Evolutionary conservation across 2,113 vertebrate species (phyloP).

Genomic region (Indri indri): DNA sequence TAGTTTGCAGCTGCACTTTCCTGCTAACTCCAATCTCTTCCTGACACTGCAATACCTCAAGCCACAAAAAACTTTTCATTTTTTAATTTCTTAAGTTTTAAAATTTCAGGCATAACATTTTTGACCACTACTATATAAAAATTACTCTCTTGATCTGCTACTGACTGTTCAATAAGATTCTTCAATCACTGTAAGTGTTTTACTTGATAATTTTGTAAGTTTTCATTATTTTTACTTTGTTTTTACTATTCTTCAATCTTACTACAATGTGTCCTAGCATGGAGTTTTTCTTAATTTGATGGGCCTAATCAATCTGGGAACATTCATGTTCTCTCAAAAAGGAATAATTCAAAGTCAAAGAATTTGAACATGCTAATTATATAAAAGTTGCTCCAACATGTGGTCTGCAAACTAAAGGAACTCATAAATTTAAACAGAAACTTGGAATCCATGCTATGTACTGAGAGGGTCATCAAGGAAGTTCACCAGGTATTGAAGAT

Average conservation of each 20-base stretch:
- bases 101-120: not conserved
- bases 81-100: not conserved
- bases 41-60: not conserved
- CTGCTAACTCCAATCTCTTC: not conserved
- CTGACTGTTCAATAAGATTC: not conserved
- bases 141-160: not conserved
- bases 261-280: not conserved
- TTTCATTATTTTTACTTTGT: not conserved
- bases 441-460: not conserved
- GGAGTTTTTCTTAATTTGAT: not conserved
- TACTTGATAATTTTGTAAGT: not conserved
- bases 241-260: not conserved
- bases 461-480: not conserved
- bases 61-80: not conserved
- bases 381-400: not conserved
- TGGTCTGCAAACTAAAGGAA: not conserved
- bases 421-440: not conserved
- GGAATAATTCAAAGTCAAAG: not conserved
- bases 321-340: not conserved
- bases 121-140: not conserved
- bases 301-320: not conserved
- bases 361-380: not conserved
- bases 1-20: not conserved
- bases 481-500: not conserved
- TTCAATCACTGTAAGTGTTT: not conserved